phyloP scores from a whole-genome alignment of 2,113 vertebrate species.

The Plotosus lineatus region DNA sequence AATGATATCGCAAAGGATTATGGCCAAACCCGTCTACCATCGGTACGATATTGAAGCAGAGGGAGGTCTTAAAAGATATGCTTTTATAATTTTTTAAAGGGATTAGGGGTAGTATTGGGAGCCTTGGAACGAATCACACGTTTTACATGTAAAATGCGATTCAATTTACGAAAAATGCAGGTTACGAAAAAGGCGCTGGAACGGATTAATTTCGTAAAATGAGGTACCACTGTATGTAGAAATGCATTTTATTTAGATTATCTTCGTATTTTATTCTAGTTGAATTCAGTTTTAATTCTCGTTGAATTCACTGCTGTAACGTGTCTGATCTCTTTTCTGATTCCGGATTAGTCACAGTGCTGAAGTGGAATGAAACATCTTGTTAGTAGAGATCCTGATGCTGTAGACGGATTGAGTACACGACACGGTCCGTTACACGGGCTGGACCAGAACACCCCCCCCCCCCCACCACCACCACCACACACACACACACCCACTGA shows the following conservation, averaged over 20 bases:
- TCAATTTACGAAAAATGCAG: no score
- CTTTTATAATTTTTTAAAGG: no score
- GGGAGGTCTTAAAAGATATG: no score
- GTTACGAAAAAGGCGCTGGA: no score
- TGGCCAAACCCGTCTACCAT: no score
- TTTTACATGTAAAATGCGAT: no score
- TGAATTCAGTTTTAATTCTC: not conserved
- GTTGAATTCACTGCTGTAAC: not conserved
- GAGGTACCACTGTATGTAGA: not conserved
- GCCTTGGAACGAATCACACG: no score
- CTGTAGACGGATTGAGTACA: not conserved
- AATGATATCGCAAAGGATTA: no score
- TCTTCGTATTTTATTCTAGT: not conserved
- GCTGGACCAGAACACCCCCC: slow-evolving; percentile 8
- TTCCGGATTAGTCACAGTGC: not conserved
- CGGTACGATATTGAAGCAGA: no score
- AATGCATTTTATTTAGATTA: not conserved
- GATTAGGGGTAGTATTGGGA: no score
- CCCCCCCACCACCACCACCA: slow-evolving; percentile 7
- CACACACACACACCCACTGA: not conserved
- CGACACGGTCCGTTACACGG: not conserved
- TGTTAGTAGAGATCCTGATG: not conserved
- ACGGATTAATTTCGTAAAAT: no score
- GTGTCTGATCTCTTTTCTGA: not conserved
- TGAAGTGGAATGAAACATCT: not conserved